These are phyloP conservation scores for Synergus japonicus DNA, from an alignment of 2,888 invertebrate species.

Conservation along the genomic window DNA sequence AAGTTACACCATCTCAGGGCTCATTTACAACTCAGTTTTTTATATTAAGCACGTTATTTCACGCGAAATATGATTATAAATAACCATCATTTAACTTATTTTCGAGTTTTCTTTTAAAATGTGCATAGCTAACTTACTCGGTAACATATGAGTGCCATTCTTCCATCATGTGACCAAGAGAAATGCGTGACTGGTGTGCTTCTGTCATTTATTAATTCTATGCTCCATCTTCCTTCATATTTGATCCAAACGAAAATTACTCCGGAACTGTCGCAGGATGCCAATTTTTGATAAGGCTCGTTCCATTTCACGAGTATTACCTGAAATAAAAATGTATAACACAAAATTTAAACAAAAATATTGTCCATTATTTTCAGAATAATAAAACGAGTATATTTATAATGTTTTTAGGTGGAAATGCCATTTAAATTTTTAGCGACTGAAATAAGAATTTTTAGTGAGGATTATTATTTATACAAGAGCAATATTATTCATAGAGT, in stretches of 20 bases:
- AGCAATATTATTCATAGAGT: not conserved
- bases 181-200: constrained; percentile 98
- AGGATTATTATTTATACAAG: not conserved
- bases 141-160: constrained; percentile 99
- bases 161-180: constrained; percentile 98
- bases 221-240: constrained; percentile 99
- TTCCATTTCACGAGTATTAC: constrained; percentile 98
- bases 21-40: not conserved
- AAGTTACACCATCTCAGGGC: not conserved
- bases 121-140: constrained; percentile 80
- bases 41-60: not conserved
- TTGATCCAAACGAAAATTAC: constrained; percentile 99
- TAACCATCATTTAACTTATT: too few relatives aligned
- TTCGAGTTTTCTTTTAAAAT: not conserved
- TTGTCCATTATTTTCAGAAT: not conserved
- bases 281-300: constrained; percentile 97
- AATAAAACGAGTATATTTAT: not conserved
- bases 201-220: constrained; percentile 98
- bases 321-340: constrained; percentile 77
- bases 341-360: not conserved
- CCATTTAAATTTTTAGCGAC: too few relatives aligned
- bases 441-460: too few relatives aligned
- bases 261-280: constrained; percentile 97
- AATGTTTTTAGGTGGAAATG: not conserved
- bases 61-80: too few relatives aligned